Percentiles rank a stretch among this genome's conserved stretches.
phyloP scores from a whole-genome alignment of 2,113 vertebrate genomes.

The Callipepla squamata region DNA sequence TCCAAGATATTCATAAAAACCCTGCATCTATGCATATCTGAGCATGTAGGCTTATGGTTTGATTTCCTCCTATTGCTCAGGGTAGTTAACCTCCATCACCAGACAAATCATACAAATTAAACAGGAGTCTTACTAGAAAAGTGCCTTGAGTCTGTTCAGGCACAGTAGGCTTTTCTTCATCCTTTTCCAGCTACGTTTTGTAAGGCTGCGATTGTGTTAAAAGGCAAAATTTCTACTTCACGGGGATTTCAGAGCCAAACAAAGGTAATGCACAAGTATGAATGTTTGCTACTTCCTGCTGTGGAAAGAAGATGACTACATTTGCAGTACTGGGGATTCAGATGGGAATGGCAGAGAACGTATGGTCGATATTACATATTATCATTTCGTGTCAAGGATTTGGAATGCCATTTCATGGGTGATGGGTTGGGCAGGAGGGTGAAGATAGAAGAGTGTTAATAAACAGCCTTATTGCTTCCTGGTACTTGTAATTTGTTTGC shows the following conservation, averaged over 20 bases:
- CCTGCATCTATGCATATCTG: neutral
- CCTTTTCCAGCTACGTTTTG: slow-evolving; percentile 32
- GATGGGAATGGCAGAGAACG: slow-evolving; percentile 72
- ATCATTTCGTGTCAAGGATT: slow-evolving; percentile 62
- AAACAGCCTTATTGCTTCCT: slow-evolving; percentile 73
- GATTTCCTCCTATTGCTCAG: slow-evolving; percentile 25
- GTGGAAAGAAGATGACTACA: slow-evolving; percentile 56
- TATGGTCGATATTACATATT: slow-evolving; percentile 67
- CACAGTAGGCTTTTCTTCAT: slow-evolving; percentile 22
- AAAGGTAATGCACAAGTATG: slow-evolving; percentile 64
- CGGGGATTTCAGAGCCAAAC: slow-evolving; percentile 47
- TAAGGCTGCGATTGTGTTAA: slow-evolving; percentile 48
- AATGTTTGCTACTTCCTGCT: slow-evolving; percentile 52
- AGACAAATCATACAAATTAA: slow-evolving; percentile 44
- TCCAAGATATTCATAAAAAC: neutral
- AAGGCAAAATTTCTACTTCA: slow-evolving; percentile 56
- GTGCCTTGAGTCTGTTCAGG: slow-evolving; percentile 18
- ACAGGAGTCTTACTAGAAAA: slow-evolving; percentile 9
- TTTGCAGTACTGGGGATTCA: slow-evolving; percentile 64
- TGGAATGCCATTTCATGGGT: slow-evolving; percentile 60
- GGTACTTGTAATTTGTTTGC: slow-evolving; percentile 66
- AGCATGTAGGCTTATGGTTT: neutral
- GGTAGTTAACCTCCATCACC: slow-evolving; percentile 48
- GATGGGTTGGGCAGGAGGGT: slow-evolving; percentile 66
- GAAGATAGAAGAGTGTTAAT: slow-evolving; percentile 72